Percentiles rank a stretch among this genome's conserved stretches.
These are phyloP conservation scores for Cepphus grylle DNA, from an alignment of 2,113 vertebrate species.

Conservation along the genomic window DNA sequence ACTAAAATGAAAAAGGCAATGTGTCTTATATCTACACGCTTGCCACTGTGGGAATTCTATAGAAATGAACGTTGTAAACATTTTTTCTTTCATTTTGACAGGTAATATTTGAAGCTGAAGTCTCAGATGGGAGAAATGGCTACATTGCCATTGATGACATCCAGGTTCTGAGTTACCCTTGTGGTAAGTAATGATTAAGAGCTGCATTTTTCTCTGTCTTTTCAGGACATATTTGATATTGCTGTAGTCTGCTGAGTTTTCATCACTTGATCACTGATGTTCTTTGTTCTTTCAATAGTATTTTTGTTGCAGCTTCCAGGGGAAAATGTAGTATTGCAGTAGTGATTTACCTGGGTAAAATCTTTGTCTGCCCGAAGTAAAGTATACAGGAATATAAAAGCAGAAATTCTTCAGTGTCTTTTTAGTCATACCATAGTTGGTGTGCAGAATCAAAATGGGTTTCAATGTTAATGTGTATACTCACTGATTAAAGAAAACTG, in stretches of 20 bases:
- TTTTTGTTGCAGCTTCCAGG: conserved; percentile 32
- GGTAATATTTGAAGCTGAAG: conserved; percentile 98
- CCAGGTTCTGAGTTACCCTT: conserved; percentile 98
- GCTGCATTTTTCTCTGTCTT: conserved; percentile 76
- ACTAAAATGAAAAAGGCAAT: conserved; percentile 39
- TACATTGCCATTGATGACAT: conserved; percentile 98
- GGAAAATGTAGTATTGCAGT: not conserved
- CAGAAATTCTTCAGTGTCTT: not conserved
- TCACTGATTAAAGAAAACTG: not conserved
- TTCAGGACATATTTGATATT: conserved; percentile 51
- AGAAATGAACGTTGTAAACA: conserved; percentile 60
- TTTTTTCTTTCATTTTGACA: conserved; percentile 74
- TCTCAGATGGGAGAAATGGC: conserved; percentile 89
- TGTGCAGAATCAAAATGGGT: not conserved
- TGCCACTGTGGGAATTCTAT: conserved; percentile 21
- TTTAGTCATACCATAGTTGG: not conserved
- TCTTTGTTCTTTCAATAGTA: conserved; percentile 43
- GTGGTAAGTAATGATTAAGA: conserved; percentile 90
- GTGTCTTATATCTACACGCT: not conserved
- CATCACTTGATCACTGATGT: conserved; percentile 61
- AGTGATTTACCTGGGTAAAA: conserved; percentile 17
- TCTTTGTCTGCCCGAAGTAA: not conserved
- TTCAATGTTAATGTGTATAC: not conserved
- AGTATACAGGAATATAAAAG: not conserved
- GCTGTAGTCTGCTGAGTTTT: conserved; percentile 67